These are phyloP conservation scores for Cephus sareptanus DNA, from an alignment of 2,888 invertebrate species.

Conservation along the genomic window DNA sequence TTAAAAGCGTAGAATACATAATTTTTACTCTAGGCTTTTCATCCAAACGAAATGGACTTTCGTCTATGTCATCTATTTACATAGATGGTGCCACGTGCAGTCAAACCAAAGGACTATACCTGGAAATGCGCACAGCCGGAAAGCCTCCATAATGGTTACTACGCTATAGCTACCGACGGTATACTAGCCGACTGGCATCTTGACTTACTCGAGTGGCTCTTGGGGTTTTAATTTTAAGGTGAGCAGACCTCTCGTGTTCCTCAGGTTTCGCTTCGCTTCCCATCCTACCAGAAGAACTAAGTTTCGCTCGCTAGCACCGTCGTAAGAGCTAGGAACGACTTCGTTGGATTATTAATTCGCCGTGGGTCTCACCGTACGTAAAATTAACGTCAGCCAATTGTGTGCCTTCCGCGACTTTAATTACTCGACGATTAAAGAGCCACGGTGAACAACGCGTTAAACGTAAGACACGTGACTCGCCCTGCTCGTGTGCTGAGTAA, in stretches of 20 bases:
- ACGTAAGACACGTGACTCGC: background rate
- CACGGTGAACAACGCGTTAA: background rate
- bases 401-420: background rate
- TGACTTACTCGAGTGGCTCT: background rate
- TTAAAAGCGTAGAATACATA: background rate
- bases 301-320: background rate
- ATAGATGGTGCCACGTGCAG: background rate
- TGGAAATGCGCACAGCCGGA: background rate
- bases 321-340: background rate
- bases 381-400: background rate
- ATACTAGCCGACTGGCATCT: background rate
- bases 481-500: conserved; percentile 8
- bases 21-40: background rate
- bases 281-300: background rate
- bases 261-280: background rate
- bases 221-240: background rate
- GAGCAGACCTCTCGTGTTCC: background rate
- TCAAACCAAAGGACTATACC: background rate
- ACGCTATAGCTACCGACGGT: background rate
- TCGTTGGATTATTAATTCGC: background rate
- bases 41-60: background rate
- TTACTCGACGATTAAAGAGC: background rate
- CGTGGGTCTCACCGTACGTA: background rate
- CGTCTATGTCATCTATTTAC: background rate
- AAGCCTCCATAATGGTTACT: background rate